Evolutionary conservation across 2,113 vertebrate species (phyloP), one percentile per base, ranked within the genome.

Genomic region (Hippopotamus amphibius): DNA sequence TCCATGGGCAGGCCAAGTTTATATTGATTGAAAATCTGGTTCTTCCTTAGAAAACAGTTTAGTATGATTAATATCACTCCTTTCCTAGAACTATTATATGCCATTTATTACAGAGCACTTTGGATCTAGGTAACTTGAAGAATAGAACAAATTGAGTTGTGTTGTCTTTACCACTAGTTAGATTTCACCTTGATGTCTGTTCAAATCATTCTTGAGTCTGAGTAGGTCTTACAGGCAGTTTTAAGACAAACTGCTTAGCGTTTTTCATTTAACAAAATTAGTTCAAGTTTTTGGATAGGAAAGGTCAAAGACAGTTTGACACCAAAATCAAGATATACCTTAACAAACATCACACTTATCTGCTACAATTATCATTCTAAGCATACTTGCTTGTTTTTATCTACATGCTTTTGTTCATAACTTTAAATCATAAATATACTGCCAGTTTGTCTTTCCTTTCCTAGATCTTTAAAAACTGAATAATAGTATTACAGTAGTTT

Each of bases 231-330:
- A 59, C 7, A 84, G 37, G 43, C 28, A n/a, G 7, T 65, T 63
- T 88, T 95, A 94, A 91, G 94, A 37, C 16, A 86, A 57, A 95
- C 1, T 21, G 4, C 55, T 94, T 95, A 91, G 94, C 46, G 83
- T 50, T 94, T 96, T 65, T 76, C 43, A 28, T 85, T 97, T 95
- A 96, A 79, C 33, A 77, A 57, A 69, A 92, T 55, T 6, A 12
- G 22, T 53, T 96, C 61, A 33, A 50, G 89, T 0, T 43, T 1
- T 84, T 24, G 17, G 30, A 63, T 26, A 65, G 3, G 24, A 28
- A 93, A 95, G 48, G 19, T 48, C 74, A 88, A 93, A 89, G 77
- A 14, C 14, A 96, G 3, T 46, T 92, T 88, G 24, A 71, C 41
- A 61, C 41, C 63, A 76, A 93, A 96, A 96, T 84, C 65, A 87